A percentile compares a stretch with the other conserved stretches of the same genome.
phyloP scores from a whole-genome alignment of 2,113 vertebrate genomes.

The Ascaphus truei region DNA sequence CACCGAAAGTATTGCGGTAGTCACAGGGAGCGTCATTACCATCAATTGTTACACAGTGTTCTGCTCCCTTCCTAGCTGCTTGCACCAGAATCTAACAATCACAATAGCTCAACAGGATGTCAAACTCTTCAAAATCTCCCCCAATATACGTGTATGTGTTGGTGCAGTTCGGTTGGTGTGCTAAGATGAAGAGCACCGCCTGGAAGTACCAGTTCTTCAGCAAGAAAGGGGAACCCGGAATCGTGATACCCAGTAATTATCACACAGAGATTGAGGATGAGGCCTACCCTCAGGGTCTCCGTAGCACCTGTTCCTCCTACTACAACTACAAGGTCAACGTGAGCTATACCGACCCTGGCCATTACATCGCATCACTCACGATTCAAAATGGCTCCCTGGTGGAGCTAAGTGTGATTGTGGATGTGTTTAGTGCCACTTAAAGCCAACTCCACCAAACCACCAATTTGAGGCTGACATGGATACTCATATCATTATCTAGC shows the following conservation, averaged over 20 bases:
- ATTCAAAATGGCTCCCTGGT: not conserved
- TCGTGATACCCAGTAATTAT: conserved; percentile 17
- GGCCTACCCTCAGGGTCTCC: not conserved
- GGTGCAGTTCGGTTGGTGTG: conserved; percentile 35
- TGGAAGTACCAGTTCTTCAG: conserved; percentile 41
- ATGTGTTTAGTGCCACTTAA: conserved; percentile 30
- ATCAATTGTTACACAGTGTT: not conserved
- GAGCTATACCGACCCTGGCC: not conserved
- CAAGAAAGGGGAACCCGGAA: not conserved
- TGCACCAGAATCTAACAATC: conserved; percentile 17
- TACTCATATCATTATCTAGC: not conserved
- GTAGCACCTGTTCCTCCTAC: conserved; percentile 23
- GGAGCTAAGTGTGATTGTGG: not conserved
- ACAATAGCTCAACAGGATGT: not conserved
- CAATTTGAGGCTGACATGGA: conserved; percentile 33
- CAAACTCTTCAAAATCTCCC: conserved; percentile 35
- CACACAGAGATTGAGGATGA: rapidly evolving
- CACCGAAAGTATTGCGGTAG: not conserved
- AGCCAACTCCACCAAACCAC: conserved; percentile 1
- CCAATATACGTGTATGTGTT: not conserved
- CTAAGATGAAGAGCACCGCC: not conserved
- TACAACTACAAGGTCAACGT: conserved; percentile 33
- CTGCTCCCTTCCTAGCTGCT: not conserved
- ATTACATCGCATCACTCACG: not conserved
- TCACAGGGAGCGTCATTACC: not conserved